Base-by-base conservation (phyloP, 2,797 vertebrate genomes). In the Fistularia tabacaria region DNA sequence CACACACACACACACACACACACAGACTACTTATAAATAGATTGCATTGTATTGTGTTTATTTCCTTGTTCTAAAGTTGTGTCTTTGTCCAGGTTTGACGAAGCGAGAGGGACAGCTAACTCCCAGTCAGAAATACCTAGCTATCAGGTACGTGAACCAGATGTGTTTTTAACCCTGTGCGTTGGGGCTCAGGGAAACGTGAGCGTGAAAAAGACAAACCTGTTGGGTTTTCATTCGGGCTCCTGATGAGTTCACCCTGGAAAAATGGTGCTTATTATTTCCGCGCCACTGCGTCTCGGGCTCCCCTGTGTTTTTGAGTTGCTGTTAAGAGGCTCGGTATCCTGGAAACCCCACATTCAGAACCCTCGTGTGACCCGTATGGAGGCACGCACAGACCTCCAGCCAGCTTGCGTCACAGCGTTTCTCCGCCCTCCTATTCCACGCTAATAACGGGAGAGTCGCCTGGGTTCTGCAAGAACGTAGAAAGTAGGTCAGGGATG, bases 131-230 rank as follows among this genome's bases (percentile, higher is more conserved):
- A 93, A 91, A 83, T 93, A 92, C 76, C 89, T 98, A 64, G 97
- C 97, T 76, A 94, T 99, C 80, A 98, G 95, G 97, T 99, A 94
- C 89, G 94, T 88, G 85, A 77, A 81, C 80, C 74, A 90, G 84
- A 76, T 90, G 89, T 91, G 89, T 90, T 88, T 89, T 80, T 88
- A 25, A 25, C 25, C 25, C 2, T 25, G 25, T 25, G 25, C 25
- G 25, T 5, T 25, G 25, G 2, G 25, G 25, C 5, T 5, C 2
- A 25, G 25, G 25, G 25, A 25, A 3, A 25, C 25, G 25, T 5
- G 25, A 5, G 25, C 25, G 25, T 25, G 25, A 25, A 25, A 25
- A 25, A 25, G 2, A 25, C 25, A 25, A 25, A 2, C 25, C 9
- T 7, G 38, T 13, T 36, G 3, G 6, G 38, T 49, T 37, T n/a